Evolutionary conservation across 1,140 invertebrate species (phyloP), one percentile per base, ranked within the genome.

Genomic region (Drosophila insularis): DNA sequence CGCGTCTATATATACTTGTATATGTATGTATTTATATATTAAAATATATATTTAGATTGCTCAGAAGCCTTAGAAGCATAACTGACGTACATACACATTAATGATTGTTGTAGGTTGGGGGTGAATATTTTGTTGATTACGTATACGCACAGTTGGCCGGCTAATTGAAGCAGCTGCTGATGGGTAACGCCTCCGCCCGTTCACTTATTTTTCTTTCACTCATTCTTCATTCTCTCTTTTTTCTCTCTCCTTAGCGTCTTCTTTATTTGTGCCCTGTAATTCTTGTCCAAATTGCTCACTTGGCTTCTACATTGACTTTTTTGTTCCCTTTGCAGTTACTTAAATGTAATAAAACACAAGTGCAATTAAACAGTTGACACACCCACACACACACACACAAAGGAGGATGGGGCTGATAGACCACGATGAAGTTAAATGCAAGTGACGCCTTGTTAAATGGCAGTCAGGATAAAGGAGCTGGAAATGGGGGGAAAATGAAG

Each of bases 311-410:
- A 14, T 69, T 70, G 64, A 46, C 23, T 35, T 71, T 70, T 68
- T 56, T 8, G 19, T 50, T 21, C 43, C 19, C 11, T 50, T 50
- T 50, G 43, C 43, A 79, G 63, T 87, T 58, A 78, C 78, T 85
- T 80, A 76, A 80, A 85, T 84, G 62, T 84, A 84, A 80, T 85
- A 82, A 79, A 82, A 79, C 63, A 68, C 68, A 77, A 74, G 72
- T 77, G 84, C 79, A 87, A 89, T 87, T 87, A 82, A 89, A 71
- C 75, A 82, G 82, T 87, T 81, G 82, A 68, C 66, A 76, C 63
- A 80, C 43, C 65, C 63, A 50, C 59, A 76, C 39, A 66, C 63
- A 37, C 50, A 53, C 32, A 50, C 65, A 13, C 31, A 63, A 46
- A 43, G 21, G 39, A 19, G 37, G 19, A n/a, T 7, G 6, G 5